Conservation (phyloP, 35 echinoderm and acorn worm species). For the Ophioderma brevispina region DNA sequence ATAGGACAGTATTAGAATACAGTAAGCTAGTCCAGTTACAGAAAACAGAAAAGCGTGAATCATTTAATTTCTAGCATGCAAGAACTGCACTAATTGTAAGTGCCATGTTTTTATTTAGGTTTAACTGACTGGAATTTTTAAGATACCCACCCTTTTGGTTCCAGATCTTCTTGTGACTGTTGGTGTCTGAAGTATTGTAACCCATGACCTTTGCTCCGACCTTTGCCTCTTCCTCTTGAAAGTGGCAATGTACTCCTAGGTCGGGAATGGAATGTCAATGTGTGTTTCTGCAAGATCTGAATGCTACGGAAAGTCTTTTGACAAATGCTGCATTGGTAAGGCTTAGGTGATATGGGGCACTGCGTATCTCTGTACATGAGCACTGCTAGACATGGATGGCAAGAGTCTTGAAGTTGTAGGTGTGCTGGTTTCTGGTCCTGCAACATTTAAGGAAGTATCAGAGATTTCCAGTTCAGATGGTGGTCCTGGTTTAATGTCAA, state of each 20-base stretch:
- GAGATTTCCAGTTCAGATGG: too few relatives aligned
- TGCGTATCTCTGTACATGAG: background rate
- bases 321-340: background rate
- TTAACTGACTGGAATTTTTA: too few relatives aligned
- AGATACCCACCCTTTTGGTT: background rate
- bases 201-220: background rate
- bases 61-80: too few relatives aligned
- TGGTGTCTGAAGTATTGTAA: background rate
- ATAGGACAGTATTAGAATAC: too few relatives aligned
- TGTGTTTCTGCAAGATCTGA: slow-evolving; percentile 5
- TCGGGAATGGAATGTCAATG: background rate
- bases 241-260: background rate
- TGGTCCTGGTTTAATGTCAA: too few relatives aligned
- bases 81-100: too few relatives aligned
- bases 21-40: too few relatives aligned
- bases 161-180: background rate
- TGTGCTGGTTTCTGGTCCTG: background rate
- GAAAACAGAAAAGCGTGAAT: too few relatives aligned
- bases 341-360: background rate
- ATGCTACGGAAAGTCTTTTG: background rate
- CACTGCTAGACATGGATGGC: background rate
- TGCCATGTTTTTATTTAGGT: too few relatives aligned
- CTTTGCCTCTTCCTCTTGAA: background rate
- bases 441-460: too few relatives aligned
- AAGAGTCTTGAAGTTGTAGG: background rate